Base-by-base conservation (phyloP, 23 tunicate species). In the Pegea sp. region DNA sequence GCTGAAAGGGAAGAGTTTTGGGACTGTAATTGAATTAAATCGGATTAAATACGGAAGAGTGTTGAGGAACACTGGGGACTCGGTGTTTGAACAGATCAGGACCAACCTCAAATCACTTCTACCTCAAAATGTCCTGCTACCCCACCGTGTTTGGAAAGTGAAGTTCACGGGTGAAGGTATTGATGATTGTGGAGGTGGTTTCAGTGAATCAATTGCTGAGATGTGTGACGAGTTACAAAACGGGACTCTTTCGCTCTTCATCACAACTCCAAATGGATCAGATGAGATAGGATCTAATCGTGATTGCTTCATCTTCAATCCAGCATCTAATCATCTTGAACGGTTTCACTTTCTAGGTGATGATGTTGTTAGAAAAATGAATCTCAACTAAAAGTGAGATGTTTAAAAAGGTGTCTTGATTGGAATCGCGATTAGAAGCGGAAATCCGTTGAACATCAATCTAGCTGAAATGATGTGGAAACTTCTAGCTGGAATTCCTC, bases 141-240 rank as follows among this genome's bases (percentile, higher is more conserved):
- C 93, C 1, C 78, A 70, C 27, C 31, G 93, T 43, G 70, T 66
- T 3, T 79, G 93, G 93, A 79, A 79, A 48, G 93, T 79, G 20
- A 79, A 79, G 51, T 79, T 79, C 43, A 31, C 63, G 65, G 93
- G 93, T 44, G 93, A 79, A 52, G 65, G 75, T 23, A 78, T 79
- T 16, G 93, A 79, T 30, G 93, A 79, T 49, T 79, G 93, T 53
- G 93, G 93, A 3, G 93, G 93, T 2, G 93, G 93, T 3, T 79
- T 70, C 72, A 71, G 66, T 29, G 93, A 79, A 34, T 79, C 93
- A 25, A 71, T 79, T 44, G 71, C 93, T 7, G 93, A 79, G 38
- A 79, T 79, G 71, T 79, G 93, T 52, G 93, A 60, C 44, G 93
- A 79, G 33, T 59, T 79, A 1, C 81, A 79, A 33, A 53, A 65